Evolutionary conservation across 2,888 invertebrate species (phyloP), one percentile per base, ranked within the genome.

Genomic region (Anorthoa munda): DNA sequence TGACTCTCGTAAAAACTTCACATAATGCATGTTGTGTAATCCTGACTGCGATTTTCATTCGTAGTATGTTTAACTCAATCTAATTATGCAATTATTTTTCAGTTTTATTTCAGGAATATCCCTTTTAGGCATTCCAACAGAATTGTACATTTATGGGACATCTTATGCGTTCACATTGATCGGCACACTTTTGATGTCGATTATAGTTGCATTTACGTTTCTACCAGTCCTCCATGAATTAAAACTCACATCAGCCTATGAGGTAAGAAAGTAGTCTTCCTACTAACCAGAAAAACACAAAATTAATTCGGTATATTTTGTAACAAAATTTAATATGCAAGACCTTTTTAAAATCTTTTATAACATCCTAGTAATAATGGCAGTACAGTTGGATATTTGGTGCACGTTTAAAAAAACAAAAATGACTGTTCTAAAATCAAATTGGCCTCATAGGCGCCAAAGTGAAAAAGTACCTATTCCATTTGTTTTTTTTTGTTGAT

Each of bases 31-130:
- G 17, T 26, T 48, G 12, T n/a, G 21, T 15, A 7, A 51, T 31
- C 21, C 46, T 4, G 17, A 39, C 3, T 23, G 46, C 9, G 3
- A 11, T 71, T 21, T 23, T 15, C 7, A n/a, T 45, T 23, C 23
- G 26, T 51, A 0, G 18, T 39, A n/a, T 46, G 4, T 26, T 45
- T 46, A 9, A 59, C n/a, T 18, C 4, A 53, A 48, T n/a, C 59
- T 60, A 70, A 61, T 63, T n/a, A 39, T 50, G 2, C 15, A 48
- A 2, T 61, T 82, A 2, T 69, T 53, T 81, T 85, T 79, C 89
- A 97, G 98, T 92, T 98, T 97, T 81, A 97, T 98, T 90, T 98
- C 98, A 85, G 98, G 98, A 13, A 98, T 98, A 82, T 98, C 98
- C 0, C 92, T 98, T 53, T 93, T 98, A 82, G 98, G 98, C 2